Conservation (phyloP, 2,113 vertebrate genomes). For the Calonectris borealis region DNA sequence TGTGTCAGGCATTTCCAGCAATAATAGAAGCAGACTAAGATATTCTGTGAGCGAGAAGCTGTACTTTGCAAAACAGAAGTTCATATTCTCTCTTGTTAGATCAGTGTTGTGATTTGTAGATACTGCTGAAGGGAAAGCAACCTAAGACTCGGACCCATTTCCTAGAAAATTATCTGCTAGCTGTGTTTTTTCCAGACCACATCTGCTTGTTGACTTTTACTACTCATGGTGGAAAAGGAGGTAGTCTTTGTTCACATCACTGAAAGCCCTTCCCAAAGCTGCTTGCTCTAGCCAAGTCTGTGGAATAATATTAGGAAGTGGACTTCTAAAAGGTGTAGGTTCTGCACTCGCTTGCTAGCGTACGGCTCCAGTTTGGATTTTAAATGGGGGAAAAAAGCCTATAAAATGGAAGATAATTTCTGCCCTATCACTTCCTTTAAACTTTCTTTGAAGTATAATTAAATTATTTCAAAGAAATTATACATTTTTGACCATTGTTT, state of each 20-base stretch:
- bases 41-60: background rate
- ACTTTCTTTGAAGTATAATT: background rate
- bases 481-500: background rate
- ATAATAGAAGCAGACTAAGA: background rate
- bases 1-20: background rate
- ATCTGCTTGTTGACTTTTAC: background rate
- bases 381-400: background rate
- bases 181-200: background rate
- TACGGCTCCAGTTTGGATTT: background rate
- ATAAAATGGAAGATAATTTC: background rate
- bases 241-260: background rate
- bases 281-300: background rate
- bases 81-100: background rate
- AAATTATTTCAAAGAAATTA: background rate
- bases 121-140: background rate
- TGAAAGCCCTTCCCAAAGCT: background rate
- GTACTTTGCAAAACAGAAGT: background rate
- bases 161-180: background rate
- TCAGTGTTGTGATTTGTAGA: background rate
- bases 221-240: background rate
- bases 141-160: background rate
- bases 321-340: background rate
- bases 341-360: background rate
- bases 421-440: background rate
- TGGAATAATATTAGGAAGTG: background rate